Conservation (phyloP, 92 coral and sea anemone genomes). For the Zoanthus sociatus region DNA sequence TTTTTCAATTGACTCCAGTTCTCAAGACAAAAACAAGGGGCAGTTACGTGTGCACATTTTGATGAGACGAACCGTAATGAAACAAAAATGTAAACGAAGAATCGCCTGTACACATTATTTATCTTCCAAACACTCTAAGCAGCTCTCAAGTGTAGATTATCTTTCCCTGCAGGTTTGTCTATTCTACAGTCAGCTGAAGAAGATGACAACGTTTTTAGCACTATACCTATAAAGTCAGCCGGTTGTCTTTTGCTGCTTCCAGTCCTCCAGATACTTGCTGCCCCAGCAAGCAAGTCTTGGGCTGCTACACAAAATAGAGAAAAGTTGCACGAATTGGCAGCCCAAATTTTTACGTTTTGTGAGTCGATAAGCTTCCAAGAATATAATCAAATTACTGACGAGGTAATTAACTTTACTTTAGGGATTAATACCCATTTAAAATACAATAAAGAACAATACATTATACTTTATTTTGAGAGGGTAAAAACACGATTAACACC, state of each 20-base stretch:
- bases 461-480: no score
- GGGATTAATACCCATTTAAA: not conserved
- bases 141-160: no score
- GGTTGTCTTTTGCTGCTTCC: conserved; percentile 68
- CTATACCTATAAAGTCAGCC: not conserved
- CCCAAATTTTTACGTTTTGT: not conserved
- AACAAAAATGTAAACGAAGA: no score
- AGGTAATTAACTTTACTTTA: not conserved
- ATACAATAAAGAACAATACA: no score
- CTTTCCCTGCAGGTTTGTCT: conserved; percentile 44
- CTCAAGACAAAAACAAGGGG: no score
- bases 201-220: not conserved
- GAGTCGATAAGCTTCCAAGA: not conserved
- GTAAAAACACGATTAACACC: no score
- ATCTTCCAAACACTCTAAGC: no score
- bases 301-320: not conserved
- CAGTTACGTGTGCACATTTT: no score
- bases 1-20: no score
- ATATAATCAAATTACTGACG: not conserved
- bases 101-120: no score
- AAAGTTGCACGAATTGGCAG: conserved; percentile 1
- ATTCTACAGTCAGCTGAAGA: conserved; percentile 39
- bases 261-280: conserved; percentile 74
- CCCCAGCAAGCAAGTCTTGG: conserved; percentile 44
- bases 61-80: no score